Base-by-base conservation (phyloP, 2,113 vertebrate species). In the Vidua chalybeata region DNA sequence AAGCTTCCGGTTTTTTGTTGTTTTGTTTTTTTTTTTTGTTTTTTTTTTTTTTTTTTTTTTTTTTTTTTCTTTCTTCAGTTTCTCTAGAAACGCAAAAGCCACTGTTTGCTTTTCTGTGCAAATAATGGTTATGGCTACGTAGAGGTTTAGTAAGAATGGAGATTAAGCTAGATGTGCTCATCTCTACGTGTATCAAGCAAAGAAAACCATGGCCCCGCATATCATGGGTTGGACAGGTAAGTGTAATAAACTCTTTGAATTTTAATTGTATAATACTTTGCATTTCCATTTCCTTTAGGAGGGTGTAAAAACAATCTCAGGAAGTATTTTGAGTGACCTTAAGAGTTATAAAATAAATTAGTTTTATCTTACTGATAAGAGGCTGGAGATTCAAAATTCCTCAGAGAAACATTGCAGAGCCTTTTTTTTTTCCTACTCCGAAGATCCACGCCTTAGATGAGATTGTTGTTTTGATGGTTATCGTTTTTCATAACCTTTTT, bases 141-240 rank as follows among this genome's bases (percentile, higher is more conserved):
- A 49, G 48, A 69, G 12, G 9, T 23, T 88, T 62, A 46, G 22
- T 31, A 51, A 93, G 8, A 88, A 98, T 98, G 98, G 97, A 98
- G 75, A 63, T 98, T 55, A 98, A 96, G 85, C 87, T 98, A 37
- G 98, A 98, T 85, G 97, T 98, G 66, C 84, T 98, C 43, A 74
- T 98, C 18, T 98, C 97, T 84, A 97, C 96, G 0, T 97, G 93
- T 76, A 98, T 98, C 94, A 98, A 97, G 54, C 98, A 98, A 72
- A 98, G 96, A 59, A 98, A 95, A 61, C 98, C 98, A 1, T 98
- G 98, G 98, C 97, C 98, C 63, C 97, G 94, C 17, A 41, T 98
- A 55, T 96, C 96, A 3, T 98, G 98, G 98, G 46, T 98, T 76
- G 98, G 98, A 67, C 96, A 98, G 94, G 98, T 98, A 83, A 82